Evolutionary conservation across 2,888 invertebrate genomes (phyloP).

Genomic region (Ceramica pisi): DNA sequence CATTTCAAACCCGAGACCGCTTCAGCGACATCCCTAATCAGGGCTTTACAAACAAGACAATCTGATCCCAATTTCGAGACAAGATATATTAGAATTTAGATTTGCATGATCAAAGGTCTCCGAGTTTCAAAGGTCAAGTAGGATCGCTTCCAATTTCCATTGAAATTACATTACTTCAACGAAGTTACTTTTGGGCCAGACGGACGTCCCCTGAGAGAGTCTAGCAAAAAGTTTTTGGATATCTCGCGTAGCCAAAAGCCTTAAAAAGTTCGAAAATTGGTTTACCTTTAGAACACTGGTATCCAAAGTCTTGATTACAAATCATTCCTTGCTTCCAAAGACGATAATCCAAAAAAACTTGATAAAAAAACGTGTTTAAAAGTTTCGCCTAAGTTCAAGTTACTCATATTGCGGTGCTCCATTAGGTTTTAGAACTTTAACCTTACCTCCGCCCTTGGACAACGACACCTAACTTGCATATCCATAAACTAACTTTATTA

Average conservation of each 20-base stretch:
- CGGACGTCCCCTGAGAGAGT: conserved; percentile 7
- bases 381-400: conserved; percentile 5
- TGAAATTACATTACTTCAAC: conserved; percentile 40
- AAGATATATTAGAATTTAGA: conserved; percentile 25
- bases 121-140: conserved; percentile 42
- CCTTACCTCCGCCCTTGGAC: conserved; percentile 27
- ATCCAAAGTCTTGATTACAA: neutral
- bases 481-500: conserved; percentile 40
- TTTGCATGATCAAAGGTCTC: conserved; percentile 32
- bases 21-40: neutral
- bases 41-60: conserved; percentile 8
- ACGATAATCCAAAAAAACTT: neutral
- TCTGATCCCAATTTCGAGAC: conserved; percentile 30
- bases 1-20: neutral
- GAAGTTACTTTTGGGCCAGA: conserved; percentile 38
- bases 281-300: conserved; percentile 5
- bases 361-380: neutral
- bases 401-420: neutral
- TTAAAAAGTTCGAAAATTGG: conserved; percentile 2
- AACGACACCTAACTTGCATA: conserved; percentile 17
- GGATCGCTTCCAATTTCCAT: conserved; percentile 50
- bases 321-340: neutral
- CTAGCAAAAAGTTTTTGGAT: neutral
- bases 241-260: neutral
- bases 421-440: conserved; percentile 28